Evolutionary conservation across 2,113 vertebrate genomes (phyloP).

Genomic region (Stegastes partitus): DNA sequence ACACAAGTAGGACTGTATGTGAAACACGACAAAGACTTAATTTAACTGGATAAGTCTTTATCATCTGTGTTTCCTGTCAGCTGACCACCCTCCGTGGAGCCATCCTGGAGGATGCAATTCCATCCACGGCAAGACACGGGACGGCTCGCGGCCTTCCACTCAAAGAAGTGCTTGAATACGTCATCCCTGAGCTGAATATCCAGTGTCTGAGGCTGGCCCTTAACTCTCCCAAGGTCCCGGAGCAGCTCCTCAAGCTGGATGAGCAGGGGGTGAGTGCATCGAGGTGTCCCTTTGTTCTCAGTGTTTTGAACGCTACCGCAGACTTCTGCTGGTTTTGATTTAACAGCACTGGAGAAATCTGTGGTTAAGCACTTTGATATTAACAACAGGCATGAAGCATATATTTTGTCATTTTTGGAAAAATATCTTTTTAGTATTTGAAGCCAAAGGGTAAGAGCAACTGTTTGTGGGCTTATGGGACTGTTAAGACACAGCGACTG

Average conservation of each 20-base stretch:
- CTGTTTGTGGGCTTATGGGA: neutral
- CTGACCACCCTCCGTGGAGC: slow-evolving; percentile 95
- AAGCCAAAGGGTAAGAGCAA: neutral
- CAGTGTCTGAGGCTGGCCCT: slow-evolving; percentile 92
- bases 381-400: neutral
- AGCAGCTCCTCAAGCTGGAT: slow-evolving; percentile 96
- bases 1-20: neutral
- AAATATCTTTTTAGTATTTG: neutral
- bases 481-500: neutral
- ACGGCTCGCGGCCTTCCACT: slow-evolving; percentile 94
- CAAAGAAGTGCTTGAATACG: slow-evolving; percentile 96
- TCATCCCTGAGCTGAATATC: slow-evolving; percentile 94
- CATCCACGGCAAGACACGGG: slow-evolving; percentile 94
- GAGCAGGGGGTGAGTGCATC: slow-evolving; percentile 94
- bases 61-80: slow-evolving; percentile 76
- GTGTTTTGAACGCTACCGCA: neutral
- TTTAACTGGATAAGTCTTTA: slow-evolving; percentile 1
- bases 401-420: neutral
- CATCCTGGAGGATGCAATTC: slow-evolving; percentile 96
- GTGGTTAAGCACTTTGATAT: neutral
- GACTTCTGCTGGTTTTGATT: neutral
- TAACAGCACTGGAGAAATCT: slow-evolving; percentile 4
- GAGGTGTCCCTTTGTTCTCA: neutral
- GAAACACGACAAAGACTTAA: neutral
- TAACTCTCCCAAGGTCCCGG: slow-evolving; percentile 92